Conservation (phyloP, 2,113 vertebrate species). For the Eidolon helvum region DNA sequence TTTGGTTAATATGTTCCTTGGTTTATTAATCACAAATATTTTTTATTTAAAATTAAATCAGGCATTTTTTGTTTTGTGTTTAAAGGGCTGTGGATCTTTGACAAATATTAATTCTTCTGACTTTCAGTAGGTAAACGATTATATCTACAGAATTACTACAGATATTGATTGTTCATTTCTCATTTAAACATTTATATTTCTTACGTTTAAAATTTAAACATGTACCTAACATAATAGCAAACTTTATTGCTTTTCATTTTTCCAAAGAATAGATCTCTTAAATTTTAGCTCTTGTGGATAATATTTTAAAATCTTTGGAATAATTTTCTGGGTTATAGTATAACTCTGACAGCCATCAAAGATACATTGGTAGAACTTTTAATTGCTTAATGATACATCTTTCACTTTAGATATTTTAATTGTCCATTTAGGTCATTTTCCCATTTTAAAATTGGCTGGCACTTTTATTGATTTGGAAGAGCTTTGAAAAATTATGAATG, state of each 20-base stretch:
- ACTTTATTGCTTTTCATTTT: not conserved
- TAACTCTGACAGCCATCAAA: not conserved
- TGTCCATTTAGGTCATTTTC: not conserved
- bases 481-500: not conserved
- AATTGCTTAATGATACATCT: not conserved
- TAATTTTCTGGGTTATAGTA: not conserved
- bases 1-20: not conserved
- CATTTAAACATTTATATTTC: not conserved
- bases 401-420: not conserved
- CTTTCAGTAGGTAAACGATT: not conserved
- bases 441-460: not conserved
- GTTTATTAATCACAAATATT: not conserved
- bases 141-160: not conserved
- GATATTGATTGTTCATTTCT: not conserved
- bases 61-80: not conserved
- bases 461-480: not conserved
- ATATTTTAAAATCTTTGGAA: not conserved
- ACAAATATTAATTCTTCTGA: not conserved
- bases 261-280: not conserved
- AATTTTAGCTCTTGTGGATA: not conserved
- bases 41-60: not conserved
- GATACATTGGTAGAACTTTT: not conserved
- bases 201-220: conserved; percentile 17
- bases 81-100: not conserved
- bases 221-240: not conserved